Conservation (phyloP, 2,113 vertebrate species). For the Trichechus manatus region DNA sequence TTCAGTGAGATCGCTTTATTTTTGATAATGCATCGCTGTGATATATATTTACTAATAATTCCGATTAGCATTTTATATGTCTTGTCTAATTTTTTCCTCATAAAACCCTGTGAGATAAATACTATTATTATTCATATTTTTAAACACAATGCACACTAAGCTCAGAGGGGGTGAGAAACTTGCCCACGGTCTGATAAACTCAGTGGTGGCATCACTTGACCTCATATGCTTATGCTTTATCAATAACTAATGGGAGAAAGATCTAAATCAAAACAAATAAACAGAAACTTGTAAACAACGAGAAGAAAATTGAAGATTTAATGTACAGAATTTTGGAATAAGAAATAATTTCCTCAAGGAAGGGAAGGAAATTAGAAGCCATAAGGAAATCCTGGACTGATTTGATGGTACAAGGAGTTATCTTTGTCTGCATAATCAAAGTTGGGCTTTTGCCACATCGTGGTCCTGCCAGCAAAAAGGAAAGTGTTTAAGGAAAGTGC, state of each 20-base stretch:
- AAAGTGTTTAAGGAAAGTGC: background rate
- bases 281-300: background rate
- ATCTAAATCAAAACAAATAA: background rate
- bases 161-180: background rate
- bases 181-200: rapidly evolving
- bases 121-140: background rate
- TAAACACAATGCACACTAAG: background rate
- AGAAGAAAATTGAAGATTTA: background rate
- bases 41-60: constrained; percentile 1
- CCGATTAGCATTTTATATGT: background rate
- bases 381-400: background rate
- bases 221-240: too few relatives aligned
- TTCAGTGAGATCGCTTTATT: background rate
- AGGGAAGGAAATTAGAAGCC: background rate
- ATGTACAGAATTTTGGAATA: background rate
- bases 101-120: background rate
- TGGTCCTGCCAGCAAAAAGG: background rate
- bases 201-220: background rate
- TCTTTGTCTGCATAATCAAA: background rate
- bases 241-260: background rate
- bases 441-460: background rate
- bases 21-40: background rate
- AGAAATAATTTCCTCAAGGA: background rate
- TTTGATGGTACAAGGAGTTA: background rate
- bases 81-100: background rate